Percentiles rank a stretch among this genome's conserved stretches.
These are phyloP conservation scores for Rousettus leschenaultii DNA, from an alignment of 2,113 vertebrate genomes.

Conservation along the genomic window DNA sequence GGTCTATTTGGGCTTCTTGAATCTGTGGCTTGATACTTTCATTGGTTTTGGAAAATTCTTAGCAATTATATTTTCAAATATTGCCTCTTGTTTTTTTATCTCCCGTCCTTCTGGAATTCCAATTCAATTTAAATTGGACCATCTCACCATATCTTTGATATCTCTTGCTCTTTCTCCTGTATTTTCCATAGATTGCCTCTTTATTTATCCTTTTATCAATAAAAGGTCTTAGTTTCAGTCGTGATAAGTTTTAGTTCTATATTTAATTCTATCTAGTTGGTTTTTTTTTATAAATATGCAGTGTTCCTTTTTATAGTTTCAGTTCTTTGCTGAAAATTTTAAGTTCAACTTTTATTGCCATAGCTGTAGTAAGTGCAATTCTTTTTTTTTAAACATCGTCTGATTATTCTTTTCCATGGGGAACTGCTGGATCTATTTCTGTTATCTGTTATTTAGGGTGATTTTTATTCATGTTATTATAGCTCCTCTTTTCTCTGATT, in stretches of 20 bases:
- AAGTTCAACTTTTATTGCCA: background rate
- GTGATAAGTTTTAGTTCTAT: background rate
- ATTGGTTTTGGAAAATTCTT: constrained; percentile 3
- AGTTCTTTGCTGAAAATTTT: background rate
- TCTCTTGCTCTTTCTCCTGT: background rate
- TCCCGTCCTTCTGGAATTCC: background rate
- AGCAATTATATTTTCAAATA: constrained; percentile 38
- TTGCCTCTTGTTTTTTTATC: background rate
- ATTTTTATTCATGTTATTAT: background rate
- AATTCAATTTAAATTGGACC: background rate
- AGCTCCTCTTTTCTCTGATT: background rate
- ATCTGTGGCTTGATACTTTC: background rate
- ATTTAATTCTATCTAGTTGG: background rate
- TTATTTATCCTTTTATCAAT: background rate
- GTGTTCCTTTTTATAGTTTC: background rate
- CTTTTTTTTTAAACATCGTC: too few relatives aligned
- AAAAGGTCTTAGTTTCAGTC: background rate
- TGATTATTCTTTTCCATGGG: background rate
- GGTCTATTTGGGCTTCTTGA: background rate
- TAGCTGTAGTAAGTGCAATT: background rate
- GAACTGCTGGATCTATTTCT: background rate
- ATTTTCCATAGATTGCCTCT: constrained; percentile 4
- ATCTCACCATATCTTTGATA: background rate
- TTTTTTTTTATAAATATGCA: background rate
- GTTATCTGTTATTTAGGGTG: background rate